phyloP scores from a whole-genome alignment of 2,888 invertebrate species.

The Branchinecta sandiegonensis region DNA sequence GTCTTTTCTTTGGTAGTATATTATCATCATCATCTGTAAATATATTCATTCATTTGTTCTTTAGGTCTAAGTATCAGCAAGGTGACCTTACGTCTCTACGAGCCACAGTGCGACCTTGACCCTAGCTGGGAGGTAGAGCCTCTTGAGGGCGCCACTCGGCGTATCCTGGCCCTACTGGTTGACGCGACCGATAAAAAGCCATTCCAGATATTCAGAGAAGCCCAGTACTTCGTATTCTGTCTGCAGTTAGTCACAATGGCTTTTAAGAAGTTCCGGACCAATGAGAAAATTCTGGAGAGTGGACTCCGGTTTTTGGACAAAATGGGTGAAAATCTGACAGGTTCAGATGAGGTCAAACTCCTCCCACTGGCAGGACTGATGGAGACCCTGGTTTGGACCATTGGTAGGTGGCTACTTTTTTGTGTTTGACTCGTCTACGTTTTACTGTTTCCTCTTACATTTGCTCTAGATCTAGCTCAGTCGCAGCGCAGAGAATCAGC shows the following conservation, averaged over 20 bases:
- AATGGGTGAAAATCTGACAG: conserved; percentile 25
- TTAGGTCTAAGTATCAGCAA: conserved; percentile 50
- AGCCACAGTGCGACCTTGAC: conserved; percentile 65
- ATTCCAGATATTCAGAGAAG: conserved; percentile 23
- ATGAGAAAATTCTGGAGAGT: conserved; percentile 2
- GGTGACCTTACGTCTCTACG: conserved; percentile 54
- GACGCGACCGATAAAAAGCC: conserved; percentile 35
- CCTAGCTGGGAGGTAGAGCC: conserved; percentile 59
- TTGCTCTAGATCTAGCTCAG: too few species aligned
- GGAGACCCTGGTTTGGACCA: conserved; percentile 57
- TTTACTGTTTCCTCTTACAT: neutral
- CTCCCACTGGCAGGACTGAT: conserved; percentile 71
- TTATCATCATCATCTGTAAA: neutral
- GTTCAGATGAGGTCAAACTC: conserved; percentile 34
- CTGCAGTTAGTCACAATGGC: neutral
- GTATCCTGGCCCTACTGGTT: conserved; percentile 47
- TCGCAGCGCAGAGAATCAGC: too few species aligned
- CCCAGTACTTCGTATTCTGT: conserved; percentile 1
- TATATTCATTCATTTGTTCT: conserved; percentile 16
- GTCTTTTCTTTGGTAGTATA: neutral
- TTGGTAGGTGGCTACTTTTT: conserved; percentile 41
- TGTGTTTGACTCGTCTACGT: neutral
- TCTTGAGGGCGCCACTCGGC: conserved; percentile 45
- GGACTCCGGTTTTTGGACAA: neutral
- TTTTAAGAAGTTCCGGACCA: conserved; percentile 28